phyloP scores from a whole-genome alignment of 2,113 vertebrate genomes.

The Suncus etruscus region DNA sequence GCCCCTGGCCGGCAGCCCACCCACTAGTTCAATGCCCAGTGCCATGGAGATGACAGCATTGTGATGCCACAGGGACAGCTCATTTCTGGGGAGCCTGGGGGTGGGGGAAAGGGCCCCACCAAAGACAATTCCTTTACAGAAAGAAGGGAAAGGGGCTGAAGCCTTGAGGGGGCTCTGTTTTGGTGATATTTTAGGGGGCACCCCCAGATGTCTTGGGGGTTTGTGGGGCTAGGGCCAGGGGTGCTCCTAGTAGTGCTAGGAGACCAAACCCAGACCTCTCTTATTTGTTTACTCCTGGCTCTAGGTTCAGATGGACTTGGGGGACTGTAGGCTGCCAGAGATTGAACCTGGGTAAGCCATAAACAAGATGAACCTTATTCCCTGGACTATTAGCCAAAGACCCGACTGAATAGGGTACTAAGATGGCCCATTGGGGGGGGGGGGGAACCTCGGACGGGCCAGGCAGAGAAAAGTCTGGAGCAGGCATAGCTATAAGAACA shows the following conservation, averaged over 20 bases:
- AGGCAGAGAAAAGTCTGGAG: neutral
- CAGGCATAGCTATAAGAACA: neutral
- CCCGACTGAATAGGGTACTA: neutral
- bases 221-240: too few species aligned
- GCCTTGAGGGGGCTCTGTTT: too few species aligned
- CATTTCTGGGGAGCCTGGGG: neutral
- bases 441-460: too few species aligned
- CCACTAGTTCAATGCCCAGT: neutral
- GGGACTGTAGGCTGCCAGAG: too few species aligned
- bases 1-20: neutral
- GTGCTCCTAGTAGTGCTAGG: too few species aligned
- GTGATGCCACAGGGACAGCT: conserved; percentile 28
- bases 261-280: too few species aligned
- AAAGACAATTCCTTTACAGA: neutral
- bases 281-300: too few species aligned
- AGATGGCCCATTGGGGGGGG: neutral
- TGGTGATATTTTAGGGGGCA: too few species aligned
- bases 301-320: too few species aligned
- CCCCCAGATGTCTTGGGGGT: too few species aligned
- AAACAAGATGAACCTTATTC: neutral
- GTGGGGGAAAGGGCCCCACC: too few species aligned
- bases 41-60: conserved; percentile 42
- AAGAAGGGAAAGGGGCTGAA: too few species aligned
- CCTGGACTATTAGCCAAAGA: neutral
- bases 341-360: neutral